Evolutionary conservation across 2,888 invertebrate species (phyloP).

Genomic region (Mellilla xanthometata): DNA sequence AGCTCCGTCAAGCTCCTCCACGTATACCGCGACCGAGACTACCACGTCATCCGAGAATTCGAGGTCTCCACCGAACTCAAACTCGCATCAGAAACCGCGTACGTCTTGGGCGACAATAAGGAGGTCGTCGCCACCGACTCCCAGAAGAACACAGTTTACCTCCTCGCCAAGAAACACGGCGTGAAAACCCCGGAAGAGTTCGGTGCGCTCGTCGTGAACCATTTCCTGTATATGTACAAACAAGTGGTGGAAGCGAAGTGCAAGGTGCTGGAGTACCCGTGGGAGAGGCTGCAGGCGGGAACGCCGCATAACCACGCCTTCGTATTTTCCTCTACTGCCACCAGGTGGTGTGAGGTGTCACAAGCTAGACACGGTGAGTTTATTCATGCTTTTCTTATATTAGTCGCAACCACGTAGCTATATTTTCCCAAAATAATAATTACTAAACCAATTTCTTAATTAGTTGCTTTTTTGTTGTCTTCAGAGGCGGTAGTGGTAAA

Average conservation of each 20-base stretch:
- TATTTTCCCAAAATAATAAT: too few species aligned
- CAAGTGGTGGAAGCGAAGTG: slow-evolving; percentile 88
- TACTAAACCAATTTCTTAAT: too few species aligned
- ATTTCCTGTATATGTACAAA: slow-evolving; percentile 89
- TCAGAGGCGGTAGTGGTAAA: slow-evolving; percentile 82
- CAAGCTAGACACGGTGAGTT: slow-evolving; percentile 85
- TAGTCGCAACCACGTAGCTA: too few species aligned
- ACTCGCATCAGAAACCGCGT: slow-evolving; percentile 87
- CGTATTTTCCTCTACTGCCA: slow-evolving; percentile 85
- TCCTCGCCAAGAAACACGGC: slow-evolving; percentile 90
- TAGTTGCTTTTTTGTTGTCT: slow-evolving; percentile 10
- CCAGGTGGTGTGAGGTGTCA: slow-evolving; percentile 86
- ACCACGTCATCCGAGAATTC: slow-evolving; percentile 88
- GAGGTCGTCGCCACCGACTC: slow-evolving; percentile 92
- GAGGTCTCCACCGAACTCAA: slow-evolving; percentile 88
- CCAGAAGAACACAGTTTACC: slow-evolving; percentile 91
- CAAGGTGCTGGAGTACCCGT: slow-evolving; percentile 88
- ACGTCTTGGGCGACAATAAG: slow-evolving; percentile 88
- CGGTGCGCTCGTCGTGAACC: slow-evolving; percentile 87
- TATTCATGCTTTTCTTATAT: too few species aligned
- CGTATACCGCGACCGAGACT: slow-evolving; percentile 85
- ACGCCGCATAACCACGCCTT: slow-evolving; percentile 90
- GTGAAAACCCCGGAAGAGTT: slow-evolving; percentile 90
- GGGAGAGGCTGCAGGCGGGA: slow-evolving; percentile 85
- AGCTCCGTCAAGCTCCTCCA: slow-evolving; percentile 88